phyloP scores from a whole-genome alignment of 1,140 invertebrate genomes.

The Pectinophora gossypiella region DNA sequence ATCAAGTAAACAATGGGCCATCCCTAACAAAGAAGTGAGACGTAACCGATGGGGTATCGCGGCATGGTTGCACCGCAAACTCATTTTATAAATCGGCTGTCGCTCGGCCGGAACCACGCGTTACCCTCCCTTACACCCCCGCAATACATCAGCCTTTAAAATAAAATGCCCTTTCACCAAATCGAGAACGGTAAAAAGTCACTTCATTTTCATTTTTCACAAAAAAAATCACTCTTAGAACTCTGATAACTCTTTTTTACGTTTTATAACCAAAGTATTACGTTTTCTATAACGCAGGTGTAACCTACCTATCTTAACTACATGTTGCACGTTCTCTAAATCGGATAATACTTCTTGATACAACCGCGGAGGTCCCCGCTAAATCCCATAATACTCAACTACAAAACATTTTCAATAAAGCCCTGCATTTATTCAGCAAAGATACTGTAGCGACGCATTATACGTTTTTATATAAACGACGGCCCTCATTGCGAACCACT shows the following conservation, averaged over 20 bases:
- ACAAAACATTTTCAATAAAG: no score
- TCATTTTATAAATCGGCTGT: constrained; percentile 72
- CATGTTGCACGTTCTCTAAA: no score
- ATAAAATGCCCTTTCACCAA: constrained; percentile 24
- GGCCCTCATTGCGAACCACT: constrained; percentile 43
- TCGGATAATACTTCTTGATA: no score
- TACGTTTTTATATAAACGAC: constrained; percentile 45
- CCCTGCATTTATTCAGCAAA: background rate
- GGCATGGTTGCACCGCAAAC: constrained; percentile 71
- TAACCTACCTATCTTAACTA: no score
- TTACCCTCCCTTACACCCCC: constrained; percentile 45
- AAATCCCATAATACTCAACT: background rate
- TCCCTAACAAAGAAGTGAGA: constrained; percentile 68
- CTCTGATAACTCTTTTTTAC: no score
- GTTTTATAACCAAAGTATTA: no score
- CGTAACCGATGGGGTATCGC: constrained; percentile 72
- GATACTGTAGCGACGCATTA: constrained; percentile 21
- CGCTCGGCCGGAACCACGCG: constrained; percentile 66
- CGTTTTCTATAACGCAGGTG: no score
- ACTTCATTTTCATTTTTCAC: background rate
- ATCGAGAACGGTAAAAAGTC: background rate
- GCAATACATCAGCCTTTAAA: background rate
- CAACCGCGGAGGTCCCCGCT: no score
- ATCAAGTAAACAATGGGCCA: constrained; percentile 2
- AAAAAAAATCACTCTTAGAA: no score